These are phyloP conservation scores for Aspidiotus rigidus DNA, from an alignment of 2,888 invertebrate species.

Conservation along the genomic window DNA sequence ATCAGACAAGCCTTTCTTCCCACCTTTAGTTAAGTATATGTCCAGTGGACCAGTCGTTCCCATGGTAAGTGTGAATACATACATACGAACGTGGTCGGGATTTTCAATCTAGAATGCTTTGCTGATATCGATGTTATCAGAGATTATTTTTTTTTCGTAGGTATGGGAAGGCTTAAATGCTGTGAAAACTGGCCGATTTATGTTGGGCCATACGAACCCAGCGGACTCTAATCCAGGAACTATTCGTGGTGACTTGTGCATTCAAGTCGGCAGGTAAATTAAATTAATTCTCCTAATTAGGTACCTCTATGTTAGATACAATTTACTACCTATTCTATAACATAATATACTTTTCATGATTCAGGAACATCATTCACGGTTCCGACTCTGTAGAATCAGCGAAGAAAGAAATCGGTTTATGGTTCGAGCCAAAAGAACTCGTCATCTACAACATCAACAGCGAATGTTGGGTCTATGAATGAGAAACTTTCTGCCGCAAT, in stretches of 20 bases:
- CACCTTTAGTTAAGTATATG: conserved; percentile 89
- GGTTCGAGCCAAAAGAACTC: conserved; percentile 83
- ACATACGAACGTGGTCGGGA: not conserved
- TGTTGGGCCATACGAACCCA: conserved; percentile 97
- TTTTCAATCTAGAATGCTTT: not conserved
- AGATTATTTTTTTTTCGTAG: conserved; percentile 41
- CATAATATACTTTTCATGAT: conserved; percentile 33
- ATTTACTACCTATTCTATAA: not conserved
- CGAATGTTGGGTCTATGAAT: conserved; percentile 85
- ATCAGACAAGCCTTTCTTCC: conserved; percentile 82
- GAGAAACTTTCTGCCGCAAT: too few species aligned
- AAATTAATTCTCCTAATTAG: conserved; percentile 26
- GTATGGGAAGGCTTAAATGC: conserved; percentile 93
- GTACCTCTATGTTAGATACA: too few species aligned
- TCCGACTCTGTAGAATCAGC: conserved; percentile 95
- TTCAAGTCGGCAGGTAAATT: conserved; percentile 69
- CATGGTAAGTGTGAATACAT: conserved; percentile 51
- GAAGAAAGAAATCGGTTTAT: conserved; percentile 86
- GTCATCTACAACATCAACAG: conserved; percentile 73
- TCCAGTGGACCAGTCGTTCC: conserved; percentile 88
- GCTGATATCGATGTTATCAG: not conserved
- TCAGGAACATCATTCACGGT: conserved; percentile 89
- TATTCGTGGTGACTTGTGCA: conserved; percentile 92
- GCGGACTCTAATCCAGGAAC: conserved; percentile 91
- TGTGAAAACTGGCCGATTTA: conserved; percentile 88